Evolutionary conservation across 2,797 vertebrate species (phyloP), one percentile per base, ranked within the genome.

Genomic region (Yasuhikotakia modesta): DNA sequence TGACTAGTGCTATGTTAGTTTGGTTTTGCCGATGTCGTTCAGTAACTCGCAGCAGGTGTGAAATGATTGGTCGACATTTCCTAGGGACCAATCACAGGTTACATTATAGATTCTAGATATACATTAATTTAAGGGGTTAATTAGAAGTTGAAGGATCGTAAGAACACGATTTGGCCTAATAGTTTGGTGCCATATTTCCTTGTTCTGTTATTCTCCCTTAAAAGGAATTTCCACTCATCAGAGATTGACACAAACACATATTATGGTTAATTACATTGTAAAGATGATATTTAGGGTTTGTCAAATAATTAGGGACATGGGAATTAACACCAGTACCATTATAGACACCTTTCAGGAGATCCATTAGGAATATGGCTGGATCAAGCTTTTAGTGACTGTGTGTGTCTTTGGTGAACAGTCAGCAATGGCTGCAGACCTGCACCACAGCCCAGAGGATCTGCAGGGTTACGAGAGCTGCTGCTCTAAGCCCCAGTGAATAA

Each of bases 1-100:
- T 94, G 93, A 91, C 63, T 64, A 50, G 70, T 70, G 70, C 67
- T 66, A 55, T 74, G 72, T 66, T 68, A 12, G 52, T 76, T 68
- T 76, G 73, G 53, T 43, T 68, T 10, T 24, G 55, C 4, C 64
- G 24, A 52, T n/a, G 7, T 76, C 72, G 30, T 68, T 58, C 74
- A 75, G 72, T 53, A 19, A 60, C 12, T 19, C 50, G 61, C 73
- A 66, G 73, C 61, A 68, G 73, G 39, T 68, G 52, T 76, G 22
- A 76, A 76, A 58, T 67, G 53, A 76, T 68, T 76, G 52, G 50
- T 68, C 0, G n/a, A 60, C 22, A 43, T 58, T 68, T 67, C 39
- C 17, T 22, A 57, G 30, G 16, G 16, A 50, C 48, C 48, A 50
- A n/a, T 50, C 48, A n/a, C 48, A 50, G 17, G 17, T 7, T 50